phyloP scores from a whole-genome alignment of 2,888 invertebrate species.

The Heliothis peltigera region DNA sequence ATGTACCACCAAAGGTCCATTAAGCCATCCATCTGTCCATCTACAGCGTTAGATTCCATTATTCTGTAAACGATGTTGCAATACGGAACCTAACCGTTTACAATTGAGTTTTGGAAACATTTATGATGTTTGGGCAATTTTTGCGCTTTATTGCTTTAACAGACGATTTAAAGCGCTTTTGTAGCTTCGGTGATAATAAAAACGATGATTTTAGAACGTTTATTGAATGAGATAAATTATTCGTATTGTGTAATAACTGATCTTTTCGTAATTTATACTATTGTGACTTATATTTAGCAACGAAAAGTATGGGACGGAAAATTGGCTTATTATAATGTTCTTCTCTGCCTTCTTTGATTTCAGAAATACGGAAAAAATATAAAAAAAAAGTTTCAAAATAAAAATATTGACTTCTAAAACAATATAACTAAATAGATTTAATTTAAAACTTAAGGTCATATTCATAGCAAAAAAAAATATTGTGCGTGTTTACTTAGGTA shows the following conservation, averaged over 20 bases:
- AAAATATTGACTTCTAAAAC: background rate
- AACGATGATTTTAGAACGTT: background rate
- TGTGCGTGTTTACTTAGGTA: slow-evolving; percentile 15
- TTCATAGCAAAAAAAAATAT: slow-evolving; percentile 21
- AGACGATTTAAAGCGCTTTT: slow-evolving; percentile 9
- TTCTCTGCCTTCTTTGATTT: too few species aligned
- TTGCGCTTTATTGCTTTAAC: slow-evolving; percentile 16
- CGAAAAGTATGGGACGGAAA: too few species aligned
- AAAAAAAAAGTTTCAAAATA: background rate
- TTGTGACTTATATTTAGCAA: too few species aligned
- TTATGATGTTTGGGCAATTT: slow-evolving; percentile 46
- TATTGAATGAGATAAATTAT: background rate
- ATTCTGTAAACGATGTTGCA: slow-evolving; percentile 48
- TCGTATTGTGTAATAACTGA: background rate
- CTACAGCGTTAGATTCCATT: slow-evolving; percentile 50
- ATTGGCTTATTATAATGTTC: too few species aligned
- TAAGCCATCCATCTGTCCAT: slow-evolving; percentile 63
- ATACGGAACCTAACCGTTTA: slow-evolving; percentile 49
- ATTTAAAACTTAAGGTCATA: background rate
- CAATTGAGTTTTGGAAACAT: slow-evolving; percentile 36
- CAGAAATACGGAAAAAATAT: background rate
- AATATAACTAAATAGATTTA: too few species aligned
- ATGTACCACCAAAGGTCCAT: slow-evolving; percentile 28
- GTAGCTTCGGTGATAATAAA: background rate
- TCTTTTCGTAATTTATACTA: background rate